Conservation (phyloP, 1,140 invertebrate genomes). For the Brachionus calyciflorus region DNA sequence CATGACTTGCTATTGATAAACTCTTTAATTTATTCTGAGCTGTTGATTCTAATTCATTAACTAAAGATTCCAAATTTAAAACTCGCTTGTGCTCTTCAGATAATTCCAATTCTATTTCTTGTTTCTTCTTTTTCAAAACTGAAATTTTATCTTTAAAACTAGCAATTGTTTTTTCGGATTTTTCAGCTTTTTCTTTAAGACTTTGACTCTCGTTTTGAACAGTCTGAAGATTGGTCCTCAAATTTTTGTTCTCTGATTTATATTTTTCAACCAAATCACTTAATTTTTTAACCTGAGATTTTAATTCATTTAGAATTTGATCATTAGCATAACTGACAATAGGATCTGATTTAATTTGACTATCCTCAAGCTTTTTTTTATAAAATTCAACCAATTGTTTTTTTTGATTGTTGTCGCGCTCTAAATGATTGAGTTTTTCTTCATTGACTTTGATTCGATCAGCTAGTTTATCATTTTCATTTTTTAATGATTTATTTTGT, state of each 20-base stretch:
- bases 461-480: neutral
- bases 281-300: neutral
- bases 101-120: neutral
- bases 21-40: conserved; percentile 4
- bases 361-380: conserved; percentile 27
- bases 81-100: neutral
- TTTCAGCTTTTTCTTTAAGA: neutral
- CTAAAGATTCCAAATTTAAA: neutral
- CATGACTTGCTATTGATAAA: neutral
- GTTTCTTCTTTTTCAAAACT: conserved; percentile 12
- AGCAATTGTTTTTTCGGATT: neutral
- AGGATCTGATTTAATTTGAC: neutral
- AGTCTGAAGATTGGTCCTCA: neutral
- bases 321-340: neutral
- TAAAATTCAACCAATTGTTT: conserved; percentile 28
- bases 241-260: neutral
- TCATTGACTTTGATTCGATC: conserved; percentile 4
- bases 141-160: neutral
- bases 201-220: neutral
- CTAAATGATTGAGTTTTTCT: conserved; percentile 15
- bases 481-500: conserved; percentile 9
- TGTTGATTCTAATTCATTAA: neutral
- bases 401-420: conserved; percentile 4
- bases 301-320: neutral
- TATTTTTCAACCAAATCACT: neutral